Conservation (phyloP, 2,113 vertebrate species). For the Oreochromis spilurus region DNA sequence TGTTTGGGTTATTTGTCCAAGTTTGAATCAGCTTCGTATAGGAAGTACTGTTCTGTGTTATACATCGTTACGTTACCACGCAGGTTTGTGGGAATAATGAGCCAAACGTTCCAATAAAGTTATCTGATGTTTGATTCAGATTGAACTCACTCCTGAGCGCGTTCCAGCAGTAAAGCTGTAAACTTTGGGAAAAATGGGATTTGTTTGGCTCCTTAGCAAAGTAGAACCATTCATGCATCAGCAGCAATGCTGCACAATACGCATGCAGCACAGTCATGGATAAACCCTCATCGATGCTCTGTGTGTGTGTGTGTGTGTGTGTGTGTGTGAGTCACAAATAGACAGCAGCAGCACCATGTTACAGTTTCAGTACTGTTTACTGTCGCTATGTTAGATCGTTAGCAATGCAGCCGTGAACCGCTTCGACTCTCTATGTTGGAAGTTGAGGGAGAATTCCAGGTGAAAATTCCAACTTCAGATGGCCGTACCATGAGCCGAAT, state of each 20-base stretch:
- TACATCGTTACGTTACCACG: neutral
- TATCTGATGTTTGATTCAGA: neutral
- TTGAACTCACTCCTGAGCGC: neutral
- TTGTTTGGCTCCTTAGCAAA: neutral
- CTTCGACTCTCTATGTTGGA: neutral
- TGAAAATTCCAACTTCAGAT: neutral
- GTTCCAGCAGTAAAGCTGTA: fast-evolving
- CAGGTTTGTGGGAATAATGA: neutral
- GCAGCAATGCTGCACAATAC: neutral
- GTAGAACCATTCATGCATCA: neutral
- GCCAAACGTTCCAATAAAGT: neutral
- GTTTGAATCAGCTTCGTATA: neutral
- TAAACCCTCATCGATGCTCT: neutral
- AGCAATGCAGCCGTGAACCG: neutral
- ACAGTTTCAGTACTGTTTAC: neutral
- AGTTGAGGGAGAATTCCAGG: neutral
- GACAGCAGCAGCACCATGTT: neutral
- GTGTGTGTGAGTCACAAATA: neutral
- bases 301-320: neutral
- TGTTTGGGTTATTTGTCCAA: neutral
- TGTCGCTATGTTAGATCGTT: neutral
- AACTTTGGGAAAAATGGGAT: neutral
- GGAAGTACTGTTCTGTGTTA: neutral
- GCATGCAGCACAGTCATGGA: neutral
- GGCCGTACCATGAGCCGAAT: neutral